phyloP scores from a whole-genome alignment of 2,113 vertebrate genomes.

The Origma solitaria region DNA sequence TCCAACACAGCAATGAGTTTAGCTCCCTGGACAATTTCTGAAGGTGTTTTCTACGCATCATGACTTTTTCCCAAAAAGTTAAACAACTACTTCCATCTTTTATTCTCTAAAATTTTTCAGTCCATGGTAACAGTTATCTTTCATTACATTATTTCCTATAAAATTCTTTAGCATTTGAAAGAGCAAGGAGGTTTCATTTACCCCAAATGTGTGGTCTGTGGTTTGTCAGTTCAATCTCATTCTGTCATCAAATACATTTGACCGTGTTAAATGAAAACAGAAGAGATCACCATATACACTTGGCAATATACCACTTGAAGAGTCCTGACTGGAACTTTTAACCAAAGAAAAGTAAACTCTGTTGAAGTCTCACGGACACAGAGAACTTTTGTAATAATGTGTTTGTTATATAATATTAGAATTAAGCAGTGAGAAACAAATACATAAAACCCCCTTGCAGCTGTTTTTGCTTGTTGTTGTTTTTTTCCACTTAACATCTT shows the following conservation, averaged over 20 bases:
- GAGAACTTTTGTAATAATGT: background rate
- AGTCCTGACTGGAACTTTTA: background rate
- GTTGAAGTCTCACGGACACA: background rate
- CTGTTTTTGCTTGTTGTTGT: background rate
- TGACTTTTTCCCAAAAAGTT: background rate
- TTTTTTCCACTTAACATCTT: background rate
- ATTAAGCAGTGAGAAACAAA: background rate
- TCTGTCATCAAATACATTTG: background rate
- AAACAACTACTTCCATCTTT: background rate
- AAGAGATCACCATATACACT: background rate
- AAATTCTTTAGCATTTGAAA: background rate
- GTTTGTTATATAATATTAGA: background rate
- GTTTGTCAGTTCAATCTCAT: background rate
- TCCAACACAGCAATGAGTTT: background rate
- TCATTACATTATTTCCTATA: background rate
- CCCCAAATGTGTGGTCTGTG: background rate
- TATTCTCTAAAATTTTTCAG: background rate
- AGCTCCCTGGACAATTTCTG: background rate
- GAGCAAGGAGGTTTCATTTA: background rate
- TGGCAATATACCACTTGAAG: background rate
- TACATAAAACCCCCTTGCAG: accelerated
- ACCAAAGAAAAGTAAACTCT: background rate
- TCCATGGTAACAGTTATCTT: background rate
- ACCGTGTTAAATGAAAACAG: background rate
- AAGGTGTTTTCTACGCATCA: background rate